phyloP scores from a whole-genome alignment of 2,888 invertebrate species.

The Adelphocoris suturalis region DNA sequence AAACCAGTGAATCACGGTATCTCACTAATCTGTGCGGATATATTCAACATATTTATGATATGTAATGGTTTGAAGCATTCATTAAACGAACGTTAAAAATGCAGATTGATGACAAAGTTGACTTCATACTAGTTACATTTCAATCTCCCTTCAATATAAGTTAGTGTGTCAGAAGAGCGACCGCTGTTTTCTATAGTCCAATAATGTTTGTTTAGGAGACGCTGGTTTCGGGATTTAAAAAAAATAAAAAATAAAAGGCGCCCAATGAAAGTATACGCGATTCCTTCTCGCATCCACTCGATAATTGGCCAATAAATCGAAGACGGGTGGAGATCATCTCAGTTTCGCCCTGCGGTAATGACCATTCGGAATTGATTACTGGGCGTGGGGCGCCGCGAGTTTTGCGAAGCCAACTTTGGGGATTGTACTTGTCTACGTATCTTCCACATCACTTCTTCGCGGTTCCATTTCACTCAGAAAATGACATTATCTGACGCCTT shows the following conservation, averaged over 20 bases:
- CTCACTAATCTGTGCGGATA: too few species aligned
- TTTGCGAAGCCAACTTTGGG: not conserved
- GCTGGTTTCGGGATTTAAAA: not conserved
- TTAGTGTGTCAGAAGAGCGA: slow-evolving; percentile 41
- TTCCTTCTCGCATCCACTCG: slow-evolving; percentile 21
- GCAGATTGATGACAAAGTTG: too few species aligned
- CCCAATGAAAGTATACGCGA: not conserved
- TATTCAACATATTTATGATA: too few species aligned
- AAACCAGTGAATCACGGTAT: too few species aligned
- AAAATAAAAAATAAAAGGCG: not conserved
- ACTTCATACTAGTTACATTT: too few species aligned
- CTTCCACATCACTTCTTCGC: too few species aligned
- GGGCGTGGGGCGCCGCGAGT: slow-evolving; percentile 1
- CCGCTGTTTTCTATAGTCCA: not conserved
- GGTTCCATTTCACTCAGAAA: too few species aligned
- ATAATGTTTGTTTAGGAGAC: slow-evolving; percentile 31
- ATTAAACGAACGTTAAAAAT: too few species aligned
- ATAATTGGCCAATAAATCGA: slow-evolving; percentile 49
- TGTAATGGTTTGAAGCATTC: too few species aligned
- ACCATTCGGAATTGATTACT: slow-evolving; percentile 47
- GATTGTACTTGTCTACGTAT: too few species aligned
- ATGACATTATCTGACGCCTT: too few species aligned
- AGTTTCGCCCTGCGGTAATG: slow-evolving; percentile 1
- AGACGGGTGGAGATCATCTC: not conserved
- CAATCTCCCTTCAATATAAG: not conserved